These are phyloP conservation scores for Mystacides longicornis DNA, from an alignment of 2,888 invertebrate genomes.

Conservation along the genomic window DNA sequence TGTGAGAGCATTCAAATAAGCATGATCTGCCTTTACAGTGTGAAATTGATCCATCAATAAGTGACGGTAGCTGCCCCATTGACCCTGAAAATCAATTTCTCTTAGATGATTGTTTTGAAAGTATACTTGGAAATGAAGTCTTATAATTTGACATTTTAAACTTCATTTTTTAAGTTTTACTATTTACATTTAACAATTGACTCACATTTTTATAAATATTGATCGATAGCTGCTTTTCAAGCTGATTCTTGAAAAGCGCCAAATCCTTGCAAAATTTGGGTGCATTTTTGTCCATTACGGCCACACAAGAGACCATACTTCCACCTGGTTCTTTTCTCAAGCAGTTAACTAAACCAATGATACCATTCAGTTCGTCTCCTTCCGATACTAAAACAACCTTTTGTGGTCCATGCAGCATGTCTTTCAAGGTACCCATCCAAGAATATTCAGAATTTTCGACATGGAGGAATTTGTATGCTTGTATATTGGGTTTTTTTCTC, in stretches of 20 bases:
- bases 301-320: conserved; percentile 52
- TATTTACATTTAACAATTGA: too few species aligned
- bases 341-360: conserved; percentile 83
- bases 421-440: conserved; percentile 49
- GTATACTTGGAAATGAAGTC: too few species aligned
- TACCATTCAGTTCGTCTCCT: conserved; percentile 64
- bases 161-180: too few species aligned
- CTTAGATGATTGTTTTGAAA: too few species aligned
- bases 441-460: conserved; percentile 39
- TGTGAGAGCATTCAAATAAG: conserved; percentile 66
- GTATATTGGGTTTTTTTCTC: conserved; percentile 41
- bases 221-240: conserved; percentile 66
- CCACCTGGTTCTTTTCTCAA: conserved; percentile 74
- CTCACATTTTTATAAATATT: conserved; percentile 63
- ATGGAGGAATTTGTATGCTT: conserved; percentile 43
- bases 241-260: conserved; percentile 58
- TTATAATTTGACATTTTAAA: too few species aligned
- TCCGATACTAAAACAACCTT: conserved; percentile 60
- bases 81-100: conserved; percentile 39
- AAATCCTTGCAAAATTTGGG: conserved; percentile 58
- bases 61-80: conserved; percentile 78
- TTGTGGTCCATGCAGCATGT: conserved; percentile 39
- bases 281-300: conserved; percentile 56
- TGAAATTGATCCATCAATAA: conserved; percentile 52
- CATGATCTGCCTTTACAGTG: conserved; percentile 52